A percentile compares a stretch with the other conserved stretches of the same genome.
These are phyloP conservation scores for Chrysochloris asiatica DNA, from an alignment of 2,113 vertebrate genomes.

Conservation along the genomic window DNA sequence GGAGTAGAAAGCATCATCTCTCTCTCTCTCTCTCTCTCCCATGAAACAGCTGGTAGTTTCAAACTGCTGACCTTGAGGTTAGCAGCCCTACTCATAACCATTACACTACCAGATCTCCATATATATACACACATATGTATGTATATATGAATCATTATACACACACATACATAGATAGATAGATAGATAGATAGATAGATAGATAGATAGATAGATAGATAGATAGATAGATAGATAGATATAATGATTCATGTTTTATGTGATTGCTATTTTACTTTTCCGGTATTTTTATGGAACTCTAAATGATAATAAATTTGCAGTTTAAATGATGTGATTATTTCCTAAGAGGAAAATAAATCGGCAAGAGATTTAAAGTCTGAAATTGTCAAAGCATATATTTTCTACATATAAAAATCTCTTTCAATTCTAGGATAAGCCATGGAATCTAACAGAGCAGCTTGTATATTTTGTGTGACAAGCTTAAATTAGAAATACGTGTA, in stretches of 20 bases:
- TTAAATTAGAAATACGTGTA: background rate
- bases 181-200: background rate
- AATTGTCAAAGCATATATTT: slow-evolving; percentile 30
- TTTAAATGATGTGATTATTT: slow-evolving; percentile 55
- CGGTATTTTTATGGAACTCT: background rate
- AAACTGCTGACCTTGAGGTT: too few species aligned
- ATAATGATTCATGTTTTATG: too few species aligned
- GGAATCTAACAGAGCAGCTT: background rate
- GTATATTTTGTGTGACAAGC: slow-evolving; percentile 9
- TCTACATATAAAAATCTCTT: background rate
- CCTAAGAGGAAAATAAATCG: slow-evolving; percentile 10
- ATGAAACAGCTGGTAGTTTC: too few species aligned
- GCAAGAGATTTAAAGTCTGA: background rate
- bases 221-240: background rate
- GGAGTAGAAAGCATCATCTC: too few species aligned
- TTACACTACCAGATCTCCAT: too few species aligned
- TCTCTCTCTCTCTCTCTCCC: too few species aligned
- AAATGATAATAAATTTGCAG: slow-evolving; percentile 4
- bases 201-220: background rate
- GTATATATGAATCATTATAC: too few species aligned
- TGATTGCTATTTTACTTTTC: background rate
- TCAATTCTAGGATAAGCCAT: background rate
- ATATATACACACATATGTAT: too few species aligned
- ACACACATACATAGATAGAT: background rate
- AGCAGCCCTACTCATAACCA: too few species aligned